Conservation (phyloP, 2,888 invertebrate genomes). For the Coelogynopora nodosa region DNA sequence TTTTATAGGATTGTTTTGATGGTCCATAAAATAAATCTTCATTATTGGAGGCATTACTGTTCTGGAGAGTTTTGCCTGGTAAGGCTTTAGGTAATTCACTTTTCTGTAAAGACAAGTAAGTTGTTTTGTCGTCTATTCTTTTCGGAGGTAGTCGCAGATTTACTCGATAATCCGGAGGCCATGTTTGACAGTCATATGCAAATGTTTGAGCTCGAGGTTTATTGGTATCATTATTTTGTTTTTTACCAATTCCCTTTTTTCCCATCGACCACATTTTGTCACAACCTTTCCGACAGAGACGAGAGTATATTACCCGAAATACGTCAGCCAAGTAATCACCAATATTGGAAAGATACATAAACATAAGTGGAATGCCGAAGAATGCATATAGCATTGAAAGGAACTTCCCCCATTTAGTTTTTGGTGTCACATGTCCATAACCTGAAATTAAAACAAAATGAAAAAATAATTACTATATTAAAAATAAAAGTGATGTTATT, state of each 20-base stretch:
- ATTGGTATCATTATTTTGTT: neutral
- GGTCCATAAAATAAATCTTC: neutral
- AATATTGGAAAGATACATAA: constrained; percentile 52
- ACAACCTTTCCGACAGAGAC: constrained; percentile 51
- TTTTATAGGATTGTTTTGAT: neutral
- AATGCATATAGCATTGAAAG: constrained; percentile 52
- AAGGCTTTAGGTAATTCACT: neutral
- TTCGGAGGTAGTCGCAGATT: constrained; percentile 4
- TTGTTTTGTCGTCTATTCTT: neutral
- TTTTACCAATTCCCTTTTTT: neutral
- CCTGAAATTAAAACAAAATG: constrained; percentile 49
- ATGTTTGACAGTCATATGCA: constrained; percentile 5
- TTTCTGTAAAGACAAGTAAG: neutral
- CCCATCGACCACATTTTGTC: constrained; percentile 36
- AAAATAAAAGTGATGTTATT: neutral
- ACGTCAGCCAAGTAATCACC: constrained; percentile 52
- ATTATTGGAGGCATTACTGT: neutral
- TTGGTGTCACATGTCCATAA: constrained; percentile 52
- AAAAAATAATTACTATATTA: neutral
- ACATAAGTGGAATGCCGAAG: constrained; percentile 51
- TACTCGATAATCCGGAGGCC: neutral
- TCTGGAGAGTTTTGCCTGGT: neutral
- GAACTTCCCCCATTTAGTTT: constrained; percentile 50
- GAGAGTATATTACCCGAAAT: constrained; percentile 51
- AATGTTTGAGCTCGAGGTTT: neutral